Percentiles rank a stretch among this genome's conserved stretches.
These are phyloP conservation scores for Magallana angulata DNA, from an alignment of 1,140 invertebrate species.

Conservation along the genomic window DNA sequence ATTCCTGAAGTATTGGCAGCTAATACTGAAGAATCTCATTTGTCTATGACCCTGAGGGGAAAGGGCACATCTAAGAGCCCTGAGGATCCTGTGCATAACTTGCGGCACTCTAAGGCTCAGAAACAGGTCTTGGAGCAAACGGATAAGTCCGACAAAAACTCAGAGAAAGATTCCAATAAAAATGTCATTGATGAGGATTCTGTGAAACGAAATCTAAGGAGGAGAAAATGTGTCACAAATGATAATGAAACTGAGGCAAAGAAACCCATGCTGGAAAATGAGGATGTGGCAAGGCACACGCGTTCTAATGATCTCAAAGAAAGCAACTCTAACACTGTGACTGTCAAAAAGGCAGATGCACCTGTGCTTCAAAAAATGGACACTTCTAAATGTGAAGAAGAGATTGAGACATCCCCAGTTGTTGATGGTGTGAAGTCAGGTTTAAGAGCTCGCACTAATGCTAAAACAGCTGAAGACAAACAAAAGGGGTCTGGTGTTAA, in stretches of 20 bases:
- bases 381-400: conserved; percentile 1
- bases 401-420: background rate
- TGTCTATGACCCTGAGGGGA: conserved; percentile 18
- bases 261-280: background rate
- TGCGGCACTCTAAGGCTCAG: background rate
- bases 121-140: conserved; percentile 3
- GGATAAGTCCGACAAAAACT: background rate
- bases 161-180: conserved; percentile 36
- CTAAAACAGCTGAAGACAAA: conserved; percentile 16
- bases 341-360: conserved; percentile 2
- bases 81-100: conserved; percentile 5
- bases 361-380: conserved; percentile 24
- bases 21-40: conserved; percentile 35
- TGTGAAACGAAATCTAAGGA: conserved; percentile 9
- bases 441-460: conserved; percentile 28
- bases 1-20: conserved; percentile 36
- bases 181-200: conserved; percentile 38
- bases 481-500: conserved; percentile 7
- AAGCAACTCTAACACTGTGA: conserved; percentile 20
- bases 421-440: conserved; percentile 25
- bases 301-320: conserved; percentile 47
- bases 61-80: background rate
- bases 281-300: conserved; percentile 45
- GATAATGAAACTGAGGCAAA: conserved; percentile 32
- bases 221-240: background rate